Evolutionary conservation across 2,113 vertebrate species (phyloP), one percentile per base, ranked within the genome.

Genomic region (Vireo altiloquus): DNA sequence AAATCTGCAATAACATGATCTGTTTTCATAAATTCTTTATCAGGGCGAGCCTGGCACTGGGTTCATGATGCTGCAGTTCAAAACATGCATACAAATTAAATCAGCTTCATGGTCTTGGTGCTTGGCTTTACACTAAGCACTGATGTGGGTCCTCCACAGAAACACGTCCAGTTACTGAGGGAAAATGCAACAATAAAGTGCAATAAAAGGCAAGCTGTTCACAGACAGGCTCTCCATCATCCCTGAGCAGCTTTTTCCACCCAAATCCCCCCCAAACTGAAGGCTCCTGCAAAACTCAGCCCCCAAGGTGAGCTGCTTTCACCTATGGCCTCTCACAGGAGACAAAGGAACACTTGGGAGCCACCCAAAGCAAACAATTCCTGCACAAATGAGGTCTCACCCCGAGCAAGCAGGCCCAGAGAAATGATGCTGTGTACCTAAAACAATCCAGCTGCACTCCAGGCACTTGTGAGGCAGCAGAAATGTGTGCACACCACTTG

Each of bases 351-450:
- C 13, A 5, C 21, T 31, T 1, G 2, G 47, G 56, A 79, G 66
- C 31, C 53, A 69, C 13, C 4, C 17, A 68, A 40, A 68, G 57
- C 88, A 59, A 90, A 79, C 69, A 47, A 15, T 14, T 7, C 4
- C 78, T 79, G 82, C 53, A 56, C 46, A 16, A 56, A 46, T 46
- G 49, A 72, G 21, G 3, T 8, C 23, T 14, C 39, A 37, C 59
- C 83, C 42, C 72, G 64, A 50, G 66, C 46, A 72, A 50, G 0
- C 0, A 33, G 0, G 11, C 22, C 2, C 11, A 37, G 28, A 7
- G 57, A 56, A 89, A 35, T 2, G 0, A 12, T 15, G 59, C 13
- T 15, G 4, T 6, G 50, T 4, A 11, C 80, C 39, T 11, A 21
- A 18, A 31, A 30, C 33, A 50, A 54, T 8, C 13, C 75, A 47